Evolutionary conservation across 2,113 vertebrate species (phyloP).

Genomic region (Cichladusa arquata): DNA sequence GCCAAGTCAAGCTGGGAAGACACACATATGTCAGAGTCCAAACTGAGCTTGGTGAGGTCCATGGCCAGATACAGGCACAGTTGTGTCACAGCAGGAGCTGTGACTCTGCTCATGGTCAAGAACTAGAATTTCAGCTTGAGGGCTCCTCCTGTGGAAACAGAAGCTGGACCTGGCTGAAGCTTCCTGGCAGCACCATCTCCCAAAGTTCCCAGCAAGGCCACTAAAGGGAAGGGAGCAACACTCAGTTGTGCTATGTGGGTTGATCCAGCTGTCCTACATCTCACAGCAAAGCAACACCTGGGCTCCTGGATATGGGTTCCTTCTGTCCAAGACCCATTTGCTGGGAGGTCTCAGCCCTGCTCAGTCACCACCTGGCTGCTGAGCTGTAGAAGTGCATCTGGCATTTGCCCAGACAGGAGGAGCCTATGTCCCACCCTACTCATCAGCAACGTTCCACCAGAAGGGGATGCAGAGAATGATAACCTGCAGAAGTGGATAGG

Average conservation of each 20-base stretch:
- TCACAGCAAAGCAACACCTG: not conserved
- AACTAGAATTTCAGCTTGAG: not conserved
- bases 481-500: not conserved
- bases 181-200: not conserved
- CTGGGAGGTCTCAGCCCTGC: not conserved
- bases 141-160: not conserved
- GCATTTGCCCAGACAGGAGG: not conserved
- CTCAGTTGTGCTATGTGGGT: not conserved
- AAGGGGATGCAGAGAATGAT: not conserved
- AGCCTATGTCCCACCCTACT: not conserved
- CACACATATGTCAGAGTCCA: not conserved
- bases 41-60: not conserved
- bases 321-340: not conserved
- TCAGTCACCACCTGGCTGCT: not conserved
- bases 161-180: not conserved
- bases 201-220: not conserved
- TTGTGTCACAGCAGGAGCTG: not conserved
- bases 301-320: too few species aligned
- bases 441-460: not conserved
- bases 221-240: not conserved
- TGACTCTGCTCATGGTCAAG: not conserved
- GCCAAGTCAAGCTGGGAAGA: not conserved
- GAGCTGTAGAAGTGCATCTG: not conserved
- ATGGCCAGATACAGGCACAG: not conserved
- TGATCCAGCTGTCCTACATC: not conserved